Base-by-base conservation (phyloP, 2,113 vertebrate species). In the Podarcis cretensis region DNA sequence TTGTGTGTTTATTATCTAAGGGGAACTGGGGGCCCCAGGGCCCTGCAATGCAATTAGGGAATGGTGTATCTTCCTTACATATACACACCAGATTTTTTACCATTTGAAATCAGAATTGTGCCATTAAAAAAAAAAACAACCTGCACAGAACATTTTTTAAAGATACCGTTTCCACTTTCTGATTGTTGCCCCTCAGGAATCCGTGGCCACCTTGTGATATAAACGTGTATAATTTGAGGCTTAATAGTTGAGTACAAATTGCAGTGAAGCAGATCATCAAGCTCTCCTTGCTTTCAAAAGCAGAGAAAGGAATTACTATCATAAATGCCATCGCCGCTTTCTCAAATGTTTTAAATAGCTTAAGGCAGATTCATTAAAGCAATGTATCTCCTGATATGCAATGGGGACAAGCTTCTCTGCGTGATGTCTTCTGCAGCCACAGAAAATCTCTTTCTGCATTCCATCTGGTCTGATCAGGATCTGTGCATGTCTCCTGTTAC, bases 251-350 rank as follows among this genome's bases (percentile, higher is more conserved):
- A 81, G 88, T 30, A 88, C 57, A 91, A 92, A 89, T 79, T 30
- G 93, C 87, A 68, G 23, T 65, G 73, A 91, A 91, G 3, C 79
- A 75, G 18, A 90, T 84, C 27, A 40, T 71, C 43, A 93, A 87
- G 63, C 3, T 83, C 85, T 73, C 35, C 20, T 20, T 86, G 3
- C 85, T 90, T 92, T 89, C 69, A 18, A 77, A 91, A 94, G 91
- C 89, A 92, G 87, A 94, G 81, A 88, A 43, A 95, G 81, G 87
- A 43, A 92, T 94, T 92, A 91, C 86, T 91, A 91, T 91, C 93
- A 92, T 87, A 95, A 94, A 89, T 74, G 77, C 90, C 68, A 87
- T 69, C 90, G 83, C 79, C 87, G 23, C 83, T 94, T 86, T 7
- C 77, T 92, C 82, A 89, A 89, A 91, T 87, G 25, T 89, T 93